phyloP scores from a whole-genome alignment of 2,113 vertebrate species.

The Pterocles burchelli region DNA sequence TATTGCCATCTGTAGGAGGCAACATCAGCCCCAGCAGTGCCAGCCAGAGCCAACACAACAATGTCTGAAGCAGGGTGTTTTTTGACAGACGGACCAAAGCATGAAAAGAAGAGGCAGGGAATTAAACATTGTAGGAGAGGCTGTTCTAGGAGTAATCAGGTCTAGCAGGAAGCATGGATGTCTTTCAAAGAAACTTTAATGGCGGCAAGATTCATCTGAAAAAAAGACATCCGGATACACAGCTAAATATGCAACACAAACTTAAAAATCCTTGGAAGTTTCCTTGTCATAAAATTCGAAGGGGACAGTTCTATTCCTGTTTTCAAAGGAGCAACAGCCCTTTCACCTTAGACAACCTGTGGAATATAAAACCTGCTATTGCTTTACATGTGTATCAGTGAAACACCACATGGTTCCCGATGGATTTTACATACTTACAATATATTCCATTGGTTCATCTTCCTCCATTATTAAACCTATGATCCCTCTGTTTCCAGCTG shows the following conservation, averaged over 20 bases:
- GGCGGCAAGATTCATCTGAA: background rate
- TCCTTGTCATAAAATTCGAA: background rate
- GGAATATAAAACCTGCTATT: background rate
- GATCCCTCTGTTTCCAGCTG: background rate
- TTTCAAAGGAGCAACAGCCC: background rate
- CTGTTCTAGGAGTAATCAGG: background rate
- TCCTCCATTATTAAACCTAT: background rate
- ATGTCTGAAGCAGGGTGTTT: background rate
- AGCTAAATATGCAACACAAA: background rate
- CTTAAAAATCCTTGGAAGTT: background rate
- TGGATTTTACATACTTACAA: background rate
- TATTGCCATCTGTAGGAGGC: background rate
- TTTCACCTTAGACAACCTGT: background rate
- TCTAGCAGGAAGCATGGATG: background rate
- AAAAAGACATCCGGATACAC: background rate
- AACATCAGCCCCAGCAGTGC: background rate
- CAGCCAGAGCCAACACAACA: background rate
- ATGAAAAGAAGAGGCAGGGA: background rate
- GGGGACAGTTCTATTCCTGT: background rate
- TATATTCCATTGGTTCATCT: background rate
- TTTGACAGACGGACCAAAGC: background rate
- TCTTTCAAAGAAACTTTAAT: background rate
- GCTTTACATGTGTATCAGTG: background rate
- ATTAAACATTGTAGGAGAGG: background rate
- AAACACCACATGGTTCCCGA: fast-evolving